Evolutionary conservation across 2,113 vertebrate genomes (phyloP).

Genomic region (Morphnarchus princeps): DNA sequence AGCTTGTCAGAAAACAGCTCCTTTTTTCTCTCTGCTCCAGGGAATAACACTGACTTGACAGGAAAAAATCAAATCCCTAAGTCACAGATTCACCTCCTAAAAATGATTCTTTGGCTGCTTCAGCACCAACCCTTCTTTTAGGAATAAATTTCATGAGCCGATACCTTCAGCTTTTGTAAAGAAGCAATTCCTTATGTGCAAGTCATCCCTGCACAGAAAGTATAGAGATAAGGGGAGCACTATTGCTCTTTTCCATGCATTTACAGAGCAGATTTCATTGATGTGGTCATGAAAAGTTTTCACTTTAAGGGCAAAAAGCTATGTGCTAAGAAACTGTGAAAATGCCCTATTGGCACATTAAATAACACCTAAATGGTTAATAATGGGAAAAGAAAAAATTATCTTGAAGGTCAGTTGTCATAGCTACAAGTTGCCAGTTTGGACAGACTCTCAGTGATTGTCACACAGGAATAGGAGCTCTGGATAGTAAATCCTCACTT

Average conservation of each 20-base stretch:
- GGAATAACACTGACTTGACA: background rate
- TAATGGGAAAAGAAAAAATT: background rate
- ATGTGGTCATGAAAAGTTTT: background rate
- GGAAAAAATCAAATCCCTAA: background rate
- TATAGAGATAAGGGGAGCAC: fast-evolving
- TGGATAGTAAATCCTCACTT: background rate
- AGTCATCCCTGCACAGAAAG: background rate
- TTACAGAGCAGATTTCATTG: background rate
- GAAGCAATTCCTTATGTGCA: background rate
- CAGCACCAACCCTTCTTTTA: background rate
- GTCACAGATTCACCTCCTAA: background rate
- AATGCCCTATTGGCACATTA: background rate
- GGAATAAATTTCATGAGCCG: background rate
- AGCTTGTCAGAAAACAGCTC: background rate
- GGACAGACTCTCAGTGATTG: background rate
- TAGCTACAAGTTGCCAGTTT: background rate
- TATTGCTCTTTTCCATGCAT: background rate
- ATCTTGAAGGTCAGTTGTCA: background rate
- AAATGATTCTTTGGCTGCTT: background rate
- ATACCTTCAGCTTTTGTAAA: background rate
- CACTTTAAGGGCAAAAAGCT: background rate
- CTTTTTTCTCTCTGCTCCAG: background rate
- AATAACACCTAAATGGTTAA: background rate
- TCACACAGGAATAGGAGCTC: background rate
- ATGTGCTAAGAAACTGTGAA: background rate